Evolutionary conservation across 2,113 vertebrate species (phyloP), one percentile per base, ranked within the genome.

Genomic region (Sitta europaea): DNA sequence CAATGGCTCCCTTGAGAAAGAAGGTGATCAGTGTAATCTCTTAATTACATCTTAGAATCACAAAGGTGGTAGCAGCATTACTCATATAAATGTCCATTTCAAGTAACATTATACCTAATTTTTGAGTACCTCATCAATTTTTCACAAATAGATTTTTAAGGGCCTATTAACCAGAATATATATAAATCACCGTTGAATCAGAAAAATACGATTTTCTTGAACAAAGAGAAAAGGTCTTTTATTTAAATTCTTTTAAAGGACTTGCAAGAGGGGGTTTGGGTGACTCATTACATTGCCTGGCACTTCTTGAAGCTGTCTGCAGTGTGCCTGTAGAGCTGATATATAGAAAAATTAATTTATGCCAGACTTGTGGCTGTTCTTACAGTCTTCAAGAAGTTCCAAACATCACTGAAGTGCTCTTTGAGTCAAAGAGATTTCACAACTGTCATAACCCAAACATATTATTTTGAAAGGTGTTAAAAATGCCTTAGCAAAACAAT

Each of bases 391-490:
- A 90, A 92, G 78, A 90, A 79, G 58, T 95, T 88, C 31, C 71
- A 85, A 82, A 62, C 43, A 4, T 57, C 81, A 68, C 36, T 65
- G 70, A 55, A 87, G 68, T 55, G n/a, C 12, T 75, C 73, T 94
- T 91, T 72, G 66, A 91, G 87, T 95, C 90, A 93, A 91, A 92
- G 50, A 90, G 58, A 90, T 91, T 96, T 97, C 74, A 82, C 74
- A 82, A 85, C 66, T 93, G 62, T 95, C 85, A 86, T 38, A 75
- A 61, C 12, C 36, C 68, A 72, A 95, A 85, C 23, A 76, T 93
- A 88, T 88, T 90, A 76, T 48, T 94, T 83, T 86, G 79, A 95
- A 96, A 91, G 45, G 81, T 95, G 81, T 85, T 88, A 79, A 93
- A 94, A 93, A 88, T 55, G 67, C 24, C 58, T 82, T 86, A 76